Evolutionary conservation across 2,113 vertebrate genomes (phyloP).

Genomic region (Aptenodytes forsteri): DNA sequence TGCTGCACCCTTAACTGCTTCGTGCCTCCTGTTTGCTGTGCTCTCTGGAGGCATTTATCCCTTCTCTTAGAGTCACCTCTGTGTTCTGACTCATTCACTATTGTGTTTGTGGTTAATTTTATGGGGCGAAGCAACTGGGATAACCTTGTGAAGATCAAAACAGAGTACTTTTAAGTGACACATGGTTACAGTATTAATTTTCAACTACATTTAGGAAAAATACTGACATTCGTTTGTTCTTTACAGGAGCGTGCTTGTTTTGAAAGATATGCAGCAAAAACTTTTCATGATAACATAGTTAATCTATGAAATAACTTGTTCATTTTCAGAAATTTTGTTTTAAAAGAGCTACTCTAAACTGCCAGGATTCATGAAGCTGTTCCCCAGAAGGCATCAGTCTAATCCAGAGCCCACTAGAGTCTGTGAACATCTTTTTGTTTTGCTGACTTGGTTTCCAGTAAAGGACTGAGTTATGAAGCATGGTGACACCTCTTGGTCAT

Average conservation of each 20-base stretch:
- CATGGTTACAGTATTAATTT: background rate
- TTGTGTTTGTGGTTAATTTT: slow-evolving; percentile 1
- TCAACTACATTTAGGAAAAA: background rate
- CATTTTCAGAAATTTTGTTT: background rate
- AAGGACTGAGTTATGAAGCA: background rate
- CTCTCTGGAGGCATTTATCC: background rate
- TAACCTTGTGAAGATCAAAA: slow-evolving; percentile 29
- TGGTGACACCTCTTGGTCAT: background rate
- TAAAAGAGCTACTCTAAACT: background rate
- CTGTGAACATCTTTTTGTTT: background rate
- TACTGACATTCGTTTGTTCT: background rate
- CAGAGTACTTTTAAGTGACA: background rate
- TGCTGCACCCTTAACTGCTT: background rate
- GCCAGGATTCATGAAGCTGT: background rate
- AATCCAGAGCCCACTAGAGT: background rate
- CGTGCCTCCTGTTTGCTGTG: background rate
- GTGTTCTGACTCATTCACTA: slow-evolving; percentile 5
- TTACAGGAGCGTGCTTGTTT: background rate
- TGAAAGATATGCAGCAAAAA: background rate
- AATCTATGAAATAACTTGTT: background rate
- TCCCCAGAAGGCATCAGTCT: background rate
- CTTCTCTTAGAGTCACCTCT: background rate
- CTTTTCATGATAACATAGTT: background rate
- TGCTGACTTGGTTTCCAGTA: background rate
- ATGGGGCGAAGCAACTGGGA: background rate